These are phyloP conservation scores for Laothoe populi DNA, from an alignment of 2,888 invertebrate genomes.

Conservation along the genomic window DNA sequence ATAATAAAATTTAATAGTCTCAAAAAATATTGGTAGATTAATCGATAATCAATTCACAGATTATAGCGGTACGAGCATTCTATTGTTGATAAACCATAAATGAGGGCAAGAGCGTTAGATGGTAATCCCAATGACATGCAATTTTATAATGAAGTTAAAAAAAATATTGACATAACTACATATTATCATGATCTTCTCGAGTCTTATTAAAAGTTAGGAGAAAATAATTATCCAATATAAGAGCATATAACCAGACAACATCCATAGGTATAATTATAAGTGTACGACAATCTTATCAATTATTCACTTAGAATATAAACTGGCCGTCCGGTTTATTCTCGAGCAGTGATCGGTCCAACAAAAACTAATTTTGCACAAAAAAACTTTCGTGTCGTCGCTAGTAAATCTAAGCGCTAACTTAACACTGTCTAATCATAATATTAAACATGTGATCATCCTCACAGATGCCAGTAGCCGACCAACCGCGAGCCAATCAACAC, in stretches of 20 bases:
- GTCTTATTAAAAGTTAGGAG: no score
- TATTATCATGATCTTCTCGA: no score
- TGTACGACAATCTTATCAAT: neutral
- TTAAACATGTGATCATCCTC: conserved; percentile 32
- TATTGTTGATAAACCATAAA: conserved; percentile 11
- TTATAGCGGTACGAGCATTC: neutral
- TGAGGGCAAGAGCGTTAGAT: neutral
- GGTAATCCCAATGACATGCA: neutral
- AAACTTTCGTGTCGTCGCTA: neutral
- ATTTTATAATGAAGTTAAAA: neutral
- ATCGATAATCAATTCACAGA: neutral
- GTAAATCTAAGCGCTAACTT: neutral
- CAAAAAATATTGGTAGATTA: neutral
- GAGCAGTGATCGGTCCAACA: no score
- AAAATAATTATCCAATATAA: neutral
- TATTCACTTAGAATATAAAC: neutral
- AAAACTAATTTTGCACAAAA: neutral
- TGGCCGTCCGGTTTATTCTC: neutral
- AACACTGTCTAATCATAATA: neutral
- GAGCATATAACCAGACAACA: neutral
- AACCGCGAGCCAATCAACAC: conserved; percentile 34
- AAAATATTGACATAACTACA: no score
- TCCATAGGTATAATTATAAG: neutral
- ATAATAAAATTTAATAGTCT: neutral
- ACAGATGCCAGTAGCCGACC: conserved; percentile 41